Percentiles rank a stretch among this genome's conserved stretches.
Evolutionary conservation across 2,113 vertebrate species (phyloP).

Genomic region (Indicator indicator): DNA sequence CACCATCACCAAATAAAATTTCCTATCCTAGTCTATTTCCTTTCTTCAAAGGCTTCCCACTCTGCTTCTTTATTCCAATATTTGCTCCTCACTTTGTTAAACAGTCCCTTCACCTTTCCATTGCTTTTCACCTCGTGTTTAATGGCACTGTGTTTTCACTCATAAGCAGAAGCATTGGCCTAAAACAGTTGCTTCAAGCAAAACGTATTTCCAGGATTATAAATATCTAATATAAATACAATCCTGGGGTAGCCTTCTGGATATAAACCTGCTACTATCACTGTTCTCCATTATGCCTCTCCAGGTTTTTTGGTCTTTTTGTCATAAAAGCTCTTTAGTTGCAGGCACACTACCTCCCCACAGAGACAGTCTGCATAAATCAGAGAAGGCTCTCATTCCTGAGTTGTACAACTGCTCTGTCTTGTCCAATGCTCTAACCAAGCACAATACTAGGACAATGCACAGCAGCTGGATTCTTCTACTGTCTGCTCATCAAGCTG

Average conservation of each 20-base stretch:
- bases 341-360: not conserved
- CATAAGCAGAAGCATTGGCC: not conserved
- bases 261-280: not conserved
- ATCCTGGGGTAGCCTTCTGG: not conserved
- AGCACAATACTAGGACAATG: not conserved
- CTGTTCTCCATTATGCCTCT: not conserved
- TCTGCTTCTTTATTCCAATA: not conserved
- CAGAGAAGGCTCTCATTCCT: not conserved
- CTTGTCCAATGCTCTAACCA: not conserved
- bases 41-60: not conserved
- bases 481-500: not conserved
- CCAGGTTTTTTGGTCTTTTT: not conserved
- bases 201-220: conserved; percentile 5
- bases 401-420: not conserved
- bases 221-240: conserved; percentile 21
- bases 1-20: not conserved
- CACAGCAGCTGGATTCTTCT: not conserved
- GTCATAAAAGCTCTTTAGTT: not conserved
- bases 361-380: not conserved
- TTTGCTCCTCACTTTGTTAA: not conserved
- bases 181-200: not conserved
- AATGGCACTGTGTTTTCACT: not conserved
- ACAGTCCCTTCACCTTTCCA: not conserved
- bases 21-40: not conserved
- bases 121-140: not conserved